phyloP scores from a whole-genome alignment of 1,140 invertebrate species.

The Drosophila sucinea region DNA sequence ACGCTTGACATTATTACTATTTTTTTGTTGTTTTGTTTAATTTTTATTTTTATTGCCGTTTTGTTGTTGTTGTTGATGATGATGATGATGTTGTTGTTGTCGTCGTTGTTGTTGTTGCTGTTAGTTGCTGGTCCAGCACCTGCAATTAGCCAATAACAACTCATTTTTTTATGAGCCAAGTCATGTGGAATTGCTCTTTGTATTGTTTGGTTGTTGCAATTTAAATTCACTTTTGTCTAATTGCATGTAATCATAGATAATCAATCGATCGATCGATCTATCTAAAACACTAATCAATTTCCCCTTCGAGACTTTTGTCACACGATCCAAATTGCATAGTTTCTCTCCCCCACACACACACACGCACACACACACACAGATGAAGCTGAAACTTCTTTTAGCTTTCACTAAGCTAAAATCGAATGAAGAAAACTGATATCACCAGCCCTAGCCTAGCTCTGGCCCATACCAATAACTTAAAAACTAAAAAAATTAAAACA shows the following conservation, averaged over 20 bases:
- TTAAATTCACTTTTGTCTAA: conserved; percentile 73
- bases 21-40: background rate
- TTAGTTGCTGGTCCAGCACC: conserved; percentile 50
- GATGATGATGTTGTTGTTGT: conserved; percentile 21
- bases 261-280: conserved; percentile 35
- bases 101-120: conserved; percentile 31
- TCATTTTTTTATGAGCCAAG: conserved; percentile 62
- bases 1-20: conserved; percentile 51
- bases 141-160: conserved; percentile 74
- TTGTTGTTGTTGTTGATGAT: conserved; percentile 24
- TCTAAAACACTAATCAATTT: conserved; percentile 38
- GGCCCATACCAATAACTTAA: conserved; percentile 11
- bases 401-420: conserved; percentile 59
- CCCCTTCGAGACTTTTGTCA: conserved; percentile 57
- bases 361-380: background rate
- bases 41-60: conserved; percentile 11
- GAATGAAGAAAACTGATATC: conserved; percentile 11
- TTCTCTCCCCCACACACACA: conserved; percentile 49
- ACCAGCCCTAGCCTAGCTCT: background rate
- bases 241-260: conserved; percentile 69
- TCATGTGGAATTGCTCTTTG: conserved; percentile 33
- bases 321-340: conserved; percentile 64
- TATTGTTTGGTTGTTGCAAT: conserved; percentile 51
- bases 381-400: conserved; percentile 21
- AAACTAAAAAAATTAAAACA: conserved; percentile 78